A percentile compares a stretch with the other conserved stretches of the same genome.
phyloP scores from a whole-genome alignment of 2,797 vertebrate genomes.

The Eupleurogrammus muticus region DNA sequence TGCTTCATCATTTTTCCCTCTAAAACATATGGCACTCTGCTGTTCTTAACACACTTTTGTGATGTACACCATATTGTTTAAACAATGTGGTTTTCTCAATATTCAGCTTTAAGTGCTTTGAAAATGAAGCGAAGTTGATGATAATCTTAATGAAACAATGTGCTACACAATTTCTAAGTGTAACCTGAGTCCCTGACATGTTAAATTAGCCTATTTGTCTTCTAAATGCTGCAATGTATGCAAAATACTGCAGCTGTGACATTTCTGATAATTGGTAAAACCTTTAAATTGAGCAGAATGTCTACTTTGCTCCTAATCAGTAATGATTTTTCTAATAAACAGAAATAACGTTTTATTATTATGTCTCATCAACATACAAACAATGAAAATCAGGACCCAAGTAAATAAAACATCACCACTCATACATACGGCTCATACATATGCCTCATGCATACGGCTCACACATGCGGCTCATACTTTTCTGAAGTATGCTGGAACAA shows the following conservation, averaged over 20 bases:
- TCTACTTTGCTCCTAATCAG: constrained; percentile 34
- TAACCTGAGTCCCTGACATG: neutral
- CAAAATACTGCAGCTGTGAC: constrained; percentile 25
- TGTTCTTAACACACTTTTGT: neutral
- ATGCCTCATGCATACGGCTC: neutral
- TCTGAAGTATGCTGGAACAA: constrained; percentile 60
- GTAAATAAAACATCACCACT: constrained; percentile 17
- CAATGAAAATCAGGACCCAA: constrained; percentile 22
- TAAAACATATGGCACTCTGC: neutral
- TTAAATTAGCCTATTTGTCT: constrained; percentile 6
- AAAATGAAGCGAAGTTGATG: too few relatives aligned
- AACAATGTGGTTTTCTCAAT: too few relatives aligned
- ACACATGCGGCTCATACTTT: constrained; percentile 43
- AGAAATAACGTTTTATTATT: constrained; percentile 43
- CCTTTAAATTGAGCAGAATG: constrained; percentile 40
- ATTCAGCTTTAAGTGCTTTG: too few relatives aligned
- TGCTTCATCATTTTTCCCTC: neutral
- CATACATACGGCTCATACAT: constrained; percentile 17
- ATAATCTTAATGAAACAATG: neutral
- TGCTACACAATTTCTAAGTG: neutral
- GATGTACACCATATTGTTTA: too few relatives aligned
- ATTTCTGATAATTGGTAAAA: constrained; percentile 55
- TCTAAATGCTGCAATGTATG: constrained; percentile 11
- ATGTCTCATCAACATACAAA: constrained; percentile 45
- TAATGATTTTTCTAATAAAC: constrained; percentile 36